phyloP scores from a whole-genome alignment of 2,888 invertebrate genomes.

The Entomobrya proxima region DNA sequence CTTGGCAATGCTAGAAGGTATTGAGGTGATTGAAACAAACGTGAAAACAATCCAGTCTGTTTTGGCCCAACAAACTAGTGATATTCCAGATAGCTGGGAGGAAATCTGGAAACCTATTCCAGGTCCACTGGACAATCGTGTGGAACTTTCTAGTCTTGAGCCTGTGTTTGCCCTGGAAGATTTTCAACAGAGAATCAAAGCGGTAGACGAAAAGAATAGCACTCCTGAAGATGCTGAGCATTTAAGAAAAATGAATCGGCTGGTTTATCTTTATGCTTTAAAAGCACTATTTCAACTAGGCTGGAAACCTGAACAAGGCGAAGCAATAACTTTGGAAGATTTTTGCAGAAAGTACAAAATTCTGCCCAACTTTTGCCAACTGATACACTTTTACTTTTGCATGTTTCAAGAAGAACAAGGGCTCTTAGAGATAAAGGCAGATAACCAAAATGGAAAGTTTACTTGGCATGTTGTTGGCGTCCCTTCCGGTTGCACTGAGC shows the following conservation, averaged over 20 bases:
- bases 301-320: slow-evolving; percentile 4
- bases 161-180: not conserved
- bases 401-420: not conserved
- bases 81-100: slow-evolving; percentile 23
- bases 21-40: slow-evolving; percentile 34
- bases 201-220: not conserved
- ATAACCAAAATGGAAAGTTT: too few species aligned
- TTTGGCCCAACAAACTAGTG: not conserved
- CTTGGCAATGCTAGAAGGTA: not conserved
- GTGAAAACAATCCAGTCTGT: slow-evolving; percentile 16
- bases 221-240: not conserved
- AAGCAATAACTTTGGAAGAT: not conserved
- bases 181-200: not conserved
- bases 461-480: too few species aligned
- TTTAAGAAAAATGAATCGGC: not conserved
- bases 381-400: not conserved
- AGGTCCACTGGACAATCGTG: not conserved
- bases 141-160: not conserved
- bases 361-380: too few species aligned
- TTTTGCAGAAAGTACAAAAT: not conserved
- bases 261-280: not conserved
- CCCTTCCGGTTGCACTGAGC: too few species aligned
- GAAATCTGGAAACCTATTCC: not conserved
- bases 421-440: too few species aligned
- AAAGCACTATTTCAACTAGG: slow-evolving; percentile 2